phyloP scores from a whole-genome alignment of 2,888 invertebrate species.

The Apeira syringaria region DNA sequence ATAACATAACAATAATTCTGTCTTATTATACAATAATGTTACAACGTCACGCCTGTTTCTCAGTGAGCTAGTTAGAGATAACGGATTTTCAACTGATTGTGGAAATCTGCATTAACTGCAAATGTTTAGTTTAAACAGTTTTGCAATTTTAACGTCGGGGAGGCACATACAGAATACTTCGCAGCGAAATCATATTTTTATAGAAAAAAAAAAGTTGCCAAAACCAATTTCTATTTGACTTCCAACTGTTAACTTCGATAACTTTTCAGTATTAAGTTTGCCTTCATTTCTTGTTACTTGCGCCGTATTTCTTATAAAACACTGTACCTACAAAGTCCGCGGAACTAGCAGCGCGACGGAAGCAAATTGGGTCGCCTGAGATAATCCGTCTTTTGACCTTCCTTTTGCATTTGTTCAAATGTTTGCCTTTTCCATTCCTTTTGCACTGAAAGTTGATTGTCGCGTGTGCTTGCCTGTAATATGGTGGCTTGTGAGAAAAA shows the following conservation, averaged over 20 bases:
- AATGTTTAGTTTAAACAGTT: no score
- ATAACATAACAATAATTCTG: no score
- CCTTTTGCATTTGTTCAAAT: slow-evolving; percentile 36
- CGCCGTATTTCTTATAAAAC: slow-evolving; percentile 30
- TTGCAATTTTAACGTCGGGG: no score
- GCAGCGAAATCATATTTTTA: no score
- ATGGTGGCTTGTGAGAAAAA: slow-evolving; percentile 4
- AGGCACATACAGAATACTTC: no score
- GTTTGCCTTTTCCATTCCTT: slow-evolving; percentile 22
- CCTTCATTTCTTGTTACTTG: slow-evolving; percentile 15
- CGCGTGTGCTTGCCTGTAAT: slow-evolving; percentile 1
- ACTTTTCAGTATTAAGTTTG: neutral
- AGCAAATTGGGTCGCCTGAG: slow-evolving; percentile 41
- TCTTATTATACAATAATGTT: no score
- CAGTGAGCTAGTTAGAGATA: no score
- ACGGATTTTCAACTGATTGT: no score
- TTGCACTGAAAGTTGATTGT: slow-evolving; percentile 17
- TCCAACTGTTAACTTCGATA: slow-evolving; percentile 2
- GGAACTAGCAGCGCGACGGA: slow-evolving; percentile 23
- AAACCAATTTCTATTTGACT: neutral
- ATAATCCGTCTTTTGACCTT: slow-evolving; percentile 42
- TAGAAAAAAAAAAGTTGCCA: no score
- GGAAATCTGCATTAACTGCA: no score
- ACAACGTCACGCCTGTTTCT: no score
- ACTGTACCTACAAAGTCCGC: slow-evolving; percentile 37